Evolutionary conservation across 2,888 invertebrate genomes (phyloP).

Genomic region (Scaptomyza polygonia): DNA sequence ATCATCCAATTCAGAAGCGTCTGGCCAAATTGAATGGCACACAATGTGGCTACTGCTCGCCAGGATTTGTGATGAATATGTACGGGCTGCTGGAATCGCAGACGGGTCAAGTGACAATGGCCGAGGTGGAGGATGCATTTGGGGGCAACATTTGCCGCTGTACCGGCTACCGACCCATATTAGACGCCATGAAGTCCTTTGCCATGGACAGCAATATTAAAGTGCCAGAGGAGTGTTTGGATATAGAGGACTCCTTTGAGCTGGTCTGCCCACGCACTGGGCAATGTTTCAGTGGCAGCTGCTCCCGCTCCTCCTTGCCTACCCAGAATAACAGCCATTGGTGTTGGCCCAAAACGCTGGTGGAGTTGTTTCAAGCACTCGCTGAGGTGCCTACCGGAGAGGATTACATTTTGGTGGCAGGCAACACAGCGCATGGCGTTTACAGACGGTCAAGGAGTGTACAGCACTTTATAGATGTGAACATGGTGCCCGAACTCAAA

Average conservation of each 20-base stretch:
- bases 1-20: conserved; percentile 88
- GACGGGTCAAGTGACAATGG: conserved; percentile 85
- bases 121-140: conserved; percentile 90
- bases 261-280: conserved; percentile 73
- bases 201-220: conserved; percentile 86
- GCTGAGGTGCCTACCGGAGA: conserved; percentile 73
- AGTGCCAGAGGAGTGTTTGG: conserved; percentile 84
- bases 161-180: conserved; percentile 91
- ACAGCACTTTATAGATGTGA: conserved; percentile 88
- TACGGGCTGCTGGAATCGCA: conserved; percentile 85
- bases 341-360: conserved; percentile 77
- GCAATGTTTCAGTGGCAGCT: conserved; percentile 79
- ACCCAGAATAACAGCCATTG: conserved; percentile 56
- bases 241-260: conserved; percentile 81
- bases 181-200: conserved; percentile 91
- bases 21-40: conserved; percentile 88
- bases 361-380: conserved; percentile 81
- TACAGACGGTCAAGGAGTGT: conserved; percentile 79
- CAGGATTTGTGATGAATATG: conserved; percentile 92
- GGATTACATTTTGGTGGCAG: conserved; percentile 89
- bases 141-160: conserved; percentile 92
- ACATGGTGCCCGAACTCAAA: conserved; percentile 86
- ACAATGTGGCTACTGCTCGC: conserved; percentile 91
- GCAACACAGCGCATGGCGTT: conserved; percentile 91
- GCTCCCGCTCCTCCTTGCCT: conserved; percentile 44